Evolutionary conservation across 53 echinoderm and acorn worm genomes (phyloP).

Genomic region (Arbacia lixula): DNA sequence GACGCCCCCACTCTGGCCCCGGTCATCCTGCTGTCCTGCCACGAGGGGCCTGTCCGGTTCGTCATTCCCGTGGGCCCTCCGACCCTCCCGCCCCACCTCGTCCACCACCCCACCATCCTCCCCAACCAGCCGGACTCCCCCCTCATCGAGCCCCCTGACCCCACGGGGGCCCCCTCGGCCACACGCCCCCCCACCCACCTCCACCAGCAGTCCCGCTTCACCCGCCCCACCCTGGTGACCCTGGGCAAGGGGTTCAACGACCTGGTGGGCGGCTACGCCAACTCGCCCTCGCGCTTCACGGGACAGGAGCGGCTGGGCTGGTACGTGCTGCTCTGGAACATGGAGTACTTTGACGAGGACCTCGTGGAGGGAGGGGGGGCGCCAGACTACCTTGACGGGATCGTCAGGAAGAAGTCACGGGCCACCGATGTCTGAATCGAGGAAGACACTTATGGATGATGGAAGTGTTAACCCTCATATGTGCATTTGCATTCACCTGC

Average conservation of each 20-base stretch:
- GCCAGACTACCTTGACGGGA: constrained; percentile 37
- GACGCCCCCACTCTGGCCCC: constrained; percentile 74
- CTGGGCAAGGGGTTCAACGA: constrained; percentile 90
- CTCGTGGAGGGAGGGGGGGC: background rate
- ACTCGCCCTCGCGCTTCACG: constrained; percentile 83
- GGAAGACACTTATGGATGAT: too few species aligned
- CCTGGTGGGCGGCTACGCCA: constrained; percentile 78
- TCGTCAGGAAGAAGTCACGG: constrained; percentile 42
- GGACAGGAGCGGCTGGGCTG: constrained; percentile 79
- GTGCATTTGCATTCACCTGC: too few species aligned
- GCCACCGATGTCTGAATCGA: constrained; percentile 22
- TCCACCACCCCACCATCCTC: background rate
- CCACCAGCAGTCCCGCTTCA: background rate
- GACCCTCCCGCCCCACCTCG: background rate
- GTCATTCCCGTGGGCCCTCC: constrained; percentile 66
- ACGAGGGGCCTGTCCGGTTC: constrained; percentile 87
- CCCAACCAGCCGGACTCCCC: background rate
- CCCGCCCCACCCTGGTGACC: constrained; percentile 75
- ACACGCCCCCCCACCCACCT: too few species aligned
- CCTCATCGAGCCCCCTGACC: background rate
- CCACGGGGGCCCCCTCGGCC: background rate
- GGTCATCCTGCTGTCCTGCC: constrained; percentile 81
- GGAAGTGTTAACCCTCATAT: too few species aligned
- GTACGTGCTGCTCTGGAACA: constrained; percentile 90
- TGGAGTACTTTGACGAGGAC: constrained; percentile 75